These are phyloP conservation scores for Nemotelus nigrinus DNA, from an alignment of 2,888 invertebrate species.

Conservation along the genomic window DNA sequence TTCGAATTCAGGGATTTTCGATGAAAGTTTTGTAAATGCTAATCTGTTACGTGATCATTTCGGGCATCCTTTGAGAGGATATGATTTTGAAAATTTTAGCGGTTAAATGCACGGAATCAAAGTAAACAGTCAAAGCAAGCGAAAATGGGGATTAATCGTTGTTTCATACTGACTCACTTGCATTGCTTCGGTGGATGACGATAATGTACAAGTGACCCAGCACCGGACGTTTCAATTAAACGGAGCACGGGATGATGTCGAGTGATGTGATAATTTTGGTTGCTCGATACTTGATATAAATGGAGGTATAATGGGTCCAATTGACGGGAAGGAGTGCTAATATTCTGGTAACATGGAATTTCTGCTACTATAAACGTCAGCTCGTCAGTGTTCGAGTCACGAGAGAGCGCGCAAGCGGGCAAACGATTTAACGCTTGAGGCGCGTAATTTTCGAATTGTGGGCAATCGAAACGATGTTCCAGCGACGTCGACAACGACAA, in stretches of 20 bases:
- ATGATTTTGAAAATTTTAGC: too few species aligned
- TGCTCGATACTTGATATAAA: constrained; percentile 21
- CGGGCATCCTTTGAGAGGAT: too few species aligned
- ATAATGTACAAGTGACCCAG: not conserved
- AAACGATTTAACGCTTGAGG: constrained; percentile 29
- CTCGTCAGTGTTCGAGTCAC: constrained; percentile 19
- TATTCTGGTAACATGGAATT: constrained; percentile 23
- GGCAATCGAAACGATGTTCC: constrained; percentile 11
- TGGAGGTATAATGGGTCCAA: constrained; percentile 33
- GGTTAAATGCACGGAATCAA: too few species aligned
- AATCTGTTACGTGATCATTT: too few species aligned
- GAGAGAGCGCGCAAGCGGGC: not conserved
- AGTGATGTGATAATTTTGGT: constrained; percentile 24
- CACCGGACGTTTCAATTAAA: constrained; percentile 42
- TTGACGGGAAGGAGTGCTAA: constrained; percentile 31
- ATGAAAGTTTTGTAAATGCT: too few species aligned
- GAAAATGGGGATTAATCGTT: too few species aligned
- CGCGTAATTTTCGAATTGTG: constrained; percentile 24
- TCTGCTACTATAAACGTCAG: constrained; percentile 30
- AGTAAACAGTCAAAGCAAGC: too few species aligned
- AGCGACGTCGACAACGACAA: not conserved
- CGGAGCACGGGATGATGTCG: constrained; percentile 6
- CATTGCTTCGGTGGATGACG: too few species aligned
- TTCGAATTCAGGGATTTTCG: too few species aligned
- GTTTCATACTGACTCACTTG: too few species aligned